These are phyloP conservation scores for Silurus asotus DNA, from an alignment of 2,113 vertebrate genomes.

Conservation along the genomic window DNA sequence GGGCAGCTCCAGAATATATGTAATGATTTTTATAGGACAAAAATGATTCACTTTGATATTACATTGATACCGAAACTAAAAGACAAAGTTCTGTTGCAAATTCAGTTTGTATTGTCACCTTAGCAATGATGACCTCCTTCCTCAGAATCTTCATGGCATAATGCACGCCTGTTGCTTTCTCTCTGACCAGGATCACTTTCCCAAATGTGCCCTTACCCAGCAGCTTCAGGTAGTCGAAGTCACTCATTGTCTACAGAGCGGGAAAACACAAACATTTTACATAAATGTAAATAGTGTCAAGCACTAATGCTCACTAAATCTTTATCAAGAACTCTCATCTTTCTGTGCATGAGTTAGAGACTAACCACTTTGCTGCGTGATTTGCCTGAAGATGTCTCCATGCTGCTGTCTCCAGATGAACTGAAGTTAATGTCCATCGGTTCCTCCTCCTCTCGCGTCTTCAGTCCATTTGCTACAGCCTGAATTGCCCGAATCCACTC, in stretches of 20 bases:
- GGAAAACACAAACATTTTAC: constrained; percentile 19
- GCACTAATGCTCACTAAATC: no score
- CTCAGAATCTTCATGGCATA: constrained; percentile 97
- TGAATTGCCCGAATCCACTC: constrained; percentile 93
- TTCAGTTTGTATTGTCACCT: constrained; percentile 67
- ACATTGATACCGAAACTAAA: neutral
- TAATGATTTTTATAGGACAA: neutral
- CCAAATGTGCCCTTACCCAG: constrained; percentile 95
- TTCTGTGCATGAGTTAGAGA: neutral
- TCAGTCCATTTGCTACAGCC: constrained; percentile 88
- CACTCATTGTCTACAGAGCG: constrained; percentile 86
- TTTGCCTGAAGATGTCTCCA: constrained; percentile 84
- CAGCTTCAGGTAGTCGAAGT: constrained; percentile 96
- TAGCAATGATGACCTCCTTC: constrained; percentile 95
- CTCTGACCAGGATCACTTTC: constrained; percentile 91
- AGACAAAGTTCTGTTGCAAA: no score
- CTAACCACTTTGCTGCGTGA: constrained; percentile 87
- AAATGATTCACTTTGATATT: neutral
- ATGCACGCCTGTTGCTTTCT: constrained; percentile 88
- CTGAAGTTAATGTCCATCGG: constrained; percentile 85
- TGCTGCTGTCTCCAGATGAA: constrained; percentile 79
- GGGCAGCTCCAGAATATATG: neutral
- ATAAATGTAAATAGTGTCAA: neutral
- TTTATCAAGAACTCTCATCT: neutral
- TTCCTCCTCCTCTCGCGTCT: constrained; percentile 80